Evolutionary conservation across 2,797 vertebrate genomes (phyloP).

Genomic region (Sebastes variabilis): DNA sequence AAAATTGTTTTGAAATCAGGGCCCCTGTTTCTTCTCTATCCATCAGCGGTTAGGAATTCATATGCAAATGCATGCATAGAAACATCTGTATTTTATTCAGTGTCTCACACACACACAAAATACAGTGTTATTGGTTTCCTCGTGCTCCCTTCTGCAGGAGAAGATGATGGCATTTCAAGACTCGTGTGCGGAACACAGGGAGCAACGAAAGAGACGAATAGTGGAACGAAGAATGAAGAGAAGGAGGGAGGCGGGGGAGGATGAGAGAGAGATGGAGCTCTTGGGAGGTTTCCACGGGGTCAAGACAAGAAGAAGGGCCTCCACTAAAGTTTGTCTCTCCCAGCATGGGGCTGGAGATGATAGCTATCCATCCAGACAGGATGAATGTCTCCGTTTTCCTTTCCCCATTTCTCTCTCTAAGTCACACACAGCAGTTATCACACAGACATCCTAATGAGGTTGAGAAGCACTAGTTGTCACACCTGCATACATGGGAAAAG

Average conservation of each 20-base stretch:
- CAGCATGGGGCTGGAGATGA: conserved; percentile 39
- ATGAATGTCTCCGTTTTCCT: not conserved
- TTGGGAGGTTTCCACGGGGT: conserved; percentile 40
- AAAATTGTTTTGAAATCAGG: conserved; percentile 8
- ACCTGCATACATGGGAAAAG: conserved; percentile 35
- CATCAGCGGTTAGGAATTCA: not conserved
- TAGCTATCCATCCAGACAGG: conserved; percentile 12
- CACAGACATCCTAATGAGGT: conserved; percentile 37
- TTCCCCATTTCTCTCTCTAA: not conserved
- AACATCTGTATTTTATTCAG: conserved; percentile 16
- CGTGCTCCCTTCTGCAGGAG: conserved; percentile 22
- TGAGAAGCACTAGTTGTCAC: conserved; percentile 25
- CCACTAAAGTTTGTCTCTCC: conserved; percentile 33
- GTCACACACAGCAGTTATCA: not conserved
- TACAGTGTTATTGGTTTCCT: conserved; percentile 40
- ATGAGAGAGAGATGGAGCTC: conserved; percentile 34
- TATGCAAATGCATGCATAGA: not conserved
- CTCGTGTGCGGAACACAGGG: conserved; percentile 25
- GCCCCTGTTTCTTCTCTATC: conserved; percentile 21
- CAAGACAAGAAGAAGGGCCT: conserved; percentile 35
- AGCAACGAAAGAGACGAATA: conserved; percentile 37
- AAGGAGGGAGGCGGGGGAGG: not conserved
- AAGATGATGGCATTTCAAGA: conserved; percentile 81
- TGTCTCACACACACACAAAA: not conserved
- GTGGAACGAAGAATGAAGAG: conserved; percentile 24